These are phyloP conservation scores for Leptatherina wallacei DNA, from an alignment of 2,797 vertebrate genomes.

Conservation along the genomic window DNA sequence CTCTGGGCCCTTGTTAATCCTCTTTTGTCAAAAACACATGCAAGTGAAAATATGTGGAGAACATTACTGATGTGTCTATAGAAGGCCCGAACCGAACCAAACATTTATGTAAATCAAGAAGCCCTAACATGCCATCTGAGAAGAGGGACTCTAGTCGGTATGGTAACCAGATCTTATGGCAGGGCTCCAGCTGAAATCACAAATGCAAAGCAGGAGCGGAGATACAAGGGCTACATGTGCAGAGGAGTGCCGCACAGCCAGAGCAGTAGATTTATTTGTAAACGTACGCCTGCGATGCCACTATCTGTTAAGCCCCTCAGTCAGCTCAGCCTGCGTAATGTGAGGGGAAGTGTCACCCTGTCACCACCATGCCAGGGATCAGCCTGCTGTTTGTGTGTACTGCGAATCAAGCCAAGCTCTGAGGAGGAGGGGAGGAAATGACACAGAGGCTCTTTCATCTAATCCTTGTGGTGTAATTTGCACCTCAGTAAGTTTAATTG, in stretches of 20 bases:
- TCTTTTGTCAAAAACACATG: background rate
- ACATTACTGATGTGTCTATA: background rate
- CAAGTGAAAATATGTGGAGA: background rate
- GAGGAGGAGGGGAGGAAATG: constrained; percentile 77
- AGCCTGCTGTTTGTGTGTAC: constrained; percentile 74
- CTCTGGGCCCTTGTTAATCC: background rate
- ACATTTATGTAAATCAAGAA: constrained; percentile 40
- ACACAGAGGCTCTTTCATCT: constrained; percentile 86
- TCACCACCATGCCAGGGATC: constrained; percentile 78
- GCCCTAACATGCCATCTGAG: constrained; percentile 48
- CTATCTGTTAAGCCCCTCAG: constrained; percentile 79
- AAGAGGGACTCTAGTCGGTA: constrained; percentile 32
- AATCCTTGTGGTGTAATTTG: constrained; percentile 82
- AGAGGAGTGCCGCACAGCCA: constrained; percentile 71
- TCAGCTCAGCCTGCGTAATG: constrained; percentile 78
- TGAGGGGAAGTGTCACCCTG: constrained; percentile 84
- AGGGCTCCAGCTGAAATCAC: constrained; percentile 66
- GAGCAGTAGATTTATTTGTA: constrained; percentile 76
- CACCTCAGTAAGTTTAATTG: constrained; percentile 85
- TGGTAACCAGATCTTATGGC: constrained; percentile 59
- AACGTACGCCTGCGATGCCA: constrained; percentile 75
- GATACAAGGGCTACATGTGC: constrained; percentile 68
- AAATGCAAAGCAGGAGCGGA: constrained; percentile 63
- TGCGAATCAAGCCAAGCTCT: constrained; percentile 70
- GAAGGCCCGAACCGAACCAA: constrained; percentile 3